phyloP scores from a whole-genome alignment of 2,113 vertebrate species.

The Speoplatyrhinus poulsoni region DNA sequence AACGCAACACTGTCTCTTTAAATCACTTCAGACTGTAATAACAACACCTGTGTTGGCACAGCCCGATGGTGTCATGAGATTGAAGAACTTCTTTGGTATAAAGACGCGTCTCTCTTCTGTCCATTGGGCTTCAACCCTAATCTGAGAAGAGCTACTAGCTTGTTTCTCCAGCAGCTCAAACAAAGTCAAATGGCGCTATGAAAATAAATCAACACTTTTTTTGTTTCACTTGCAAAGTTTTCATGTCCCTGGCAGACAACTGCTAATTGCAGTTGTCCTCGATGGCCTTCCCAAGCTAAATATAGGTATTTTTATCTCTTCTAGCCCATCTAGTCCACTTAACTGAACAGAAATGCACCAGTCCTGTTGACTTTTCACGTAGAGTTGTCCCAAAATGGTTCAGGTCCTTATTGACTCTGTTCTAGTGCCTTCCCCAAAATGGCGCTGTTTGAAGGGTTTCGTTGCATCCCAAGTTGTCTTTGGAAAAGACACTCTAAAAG shows the following conservation, averaged over 20 bases:
- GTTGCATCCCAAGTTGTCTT: slow-evolving; percentile 15
- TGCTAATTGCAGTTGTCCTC: background rate
- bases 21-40: background rate
- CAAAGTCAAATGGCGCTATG: background rate
- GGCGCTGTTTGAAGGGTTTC: slow-evolving; percentile 32
- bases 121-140: too few species aligned
- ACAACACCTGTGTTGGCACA: background rate
- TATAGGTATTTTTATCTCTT: slow-evolving; percentile 24
- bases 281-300: background rate
- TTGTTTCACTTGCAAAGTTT: background rate
- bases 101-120: background rate
- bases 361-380: slow-evolving; percentile 33
- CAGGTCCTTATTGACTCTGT: slow-evolving; percentile 47
- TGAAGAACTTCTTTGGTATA: background rate
- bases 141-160: background rate
- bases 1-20: slow-evolving; percentile 4
- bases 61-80: background rate
- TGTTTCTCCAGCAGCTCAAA: background rate
- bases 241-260: background rate
- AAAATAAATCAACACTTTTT: background rate
- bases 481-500: background rate
- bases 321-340: slow-evolving; percentile 24
- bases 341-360: slow-evolving; percentile 31
- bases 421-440: slow-evolving; percentile 35
- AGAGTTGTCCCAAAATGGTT: slow-evolving; percentile 33